phyloP scores from a whole-genome alignment of 2,888 invertebrate genomes.

The Boloria euphrosyne region DNA sequence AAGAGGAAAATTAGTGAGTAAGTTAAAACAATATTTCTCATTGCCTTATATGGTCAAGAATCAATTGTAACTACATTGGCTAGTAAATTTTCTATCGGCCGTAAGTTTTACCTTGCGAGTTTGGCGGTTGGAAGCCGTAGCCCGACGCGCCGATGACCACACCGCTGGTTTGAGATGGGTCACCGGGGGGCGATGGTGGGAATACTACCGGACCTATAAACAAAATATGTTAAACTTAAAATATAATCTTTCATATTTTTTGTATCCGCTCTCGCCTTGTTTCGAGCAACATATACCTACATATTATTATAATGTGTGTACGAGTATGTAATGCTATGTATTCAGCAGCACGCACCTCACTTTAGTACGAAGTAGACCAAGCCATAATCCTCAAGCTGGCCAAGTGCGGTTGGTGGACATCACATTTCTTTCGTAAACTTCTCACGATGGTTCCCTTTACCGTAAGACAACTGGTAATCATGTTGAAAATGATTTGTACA shows the following conservation, averaged over 20 bases:
- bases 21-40: conserved; percentile 18
- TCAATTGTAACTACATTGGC: conserved; percentile 70
- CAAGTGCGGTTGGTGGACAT: too few species aligned
- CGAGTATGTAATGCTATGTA: too few species aligned
- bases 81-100: conserved; percentile 64
- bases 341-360: too few species aligned
- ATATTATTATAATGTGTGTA: too few species aligned
- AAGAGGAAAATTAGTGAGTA: background rate
- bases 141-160: conserved; percentile 92
- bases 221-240: background rate
- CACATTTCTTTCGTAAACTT: too few species aligned
- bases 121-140: conserved; percentile 92
- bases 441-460: too few species aligned
- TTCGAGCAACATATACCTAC: too few species aligned
- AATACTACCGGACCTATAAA: conserved; percentile 90
- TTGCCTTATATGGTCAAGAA: conserved; percentile 40
- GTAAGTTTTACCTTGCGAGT: conserved; percentile 83
- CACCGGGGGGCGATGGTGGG: conserved; percentile 86
- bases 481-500: too few species aligned
- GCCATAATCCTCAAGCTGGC: too few species aligned
- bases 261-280: too few species aligned
- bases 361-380: too few species aligned
- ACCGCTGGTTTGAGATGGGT: conserved; percentile 88
- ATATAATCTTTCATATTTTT: background rate
- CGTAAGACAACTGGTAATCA: too few species aligned